Evolutionary conservation across 2,113 vertebrate genomes (phyloP).

Genomic region (Turnix velox): DNA sequence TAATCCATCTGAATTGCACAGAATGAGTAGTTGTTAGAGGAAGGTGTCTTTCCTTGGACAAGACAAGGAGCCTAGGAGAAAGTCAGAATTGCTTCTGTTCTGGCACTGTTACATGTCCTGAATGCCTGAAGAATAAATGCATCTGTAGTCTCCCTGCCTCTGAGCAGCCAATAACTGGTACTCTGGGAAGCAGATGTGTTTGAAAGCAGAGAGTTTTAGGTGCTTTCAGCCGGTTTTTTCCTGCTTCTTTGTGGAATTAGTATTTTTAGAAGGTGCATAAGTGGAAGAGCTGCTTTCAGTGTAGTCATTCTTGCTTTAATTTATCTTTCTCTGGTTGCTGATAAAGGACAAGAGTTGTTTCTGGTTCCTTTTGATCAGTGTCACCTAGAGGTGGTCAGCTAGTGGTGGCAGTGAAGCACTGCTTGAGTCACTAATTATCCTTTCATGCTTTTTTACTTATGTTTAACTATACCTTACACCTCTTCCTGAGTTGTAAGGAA

Average conservation of each 20-base stretch:
- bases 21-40: background rate
- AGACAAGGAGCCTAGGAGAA: background rate
- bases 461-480: fast-evolving
- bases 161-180: background rate
- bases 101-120: background rate
- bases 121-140: background rate
- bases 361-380: background rate
- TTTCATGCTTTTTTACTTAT: background rate
- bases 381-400: background rate
- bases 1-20: background rate
- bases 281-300: background rate
- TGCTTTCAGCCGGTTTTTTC: background rate
- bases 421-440: background rate
- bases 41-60: background rate
- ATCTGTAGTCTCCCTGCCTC: background rate
- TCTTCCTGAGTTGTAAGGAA: background rate
- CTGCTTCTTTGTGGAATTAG: background rate
- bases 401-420: background rate
- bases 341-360: background rate
- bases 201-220: background rate
- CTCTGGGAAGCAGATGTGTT: background rate
- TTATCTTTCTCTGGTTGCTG: background rate
- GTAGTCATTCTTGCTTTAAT: background rate
- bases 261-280: background rate
- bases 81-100: background rate